Evolutionary conservation across 2,888 invertebrate species (phyloP), one percentile per base, ranked within the genome.

Genomic region (Cyclophora albipunctata): DNA sequence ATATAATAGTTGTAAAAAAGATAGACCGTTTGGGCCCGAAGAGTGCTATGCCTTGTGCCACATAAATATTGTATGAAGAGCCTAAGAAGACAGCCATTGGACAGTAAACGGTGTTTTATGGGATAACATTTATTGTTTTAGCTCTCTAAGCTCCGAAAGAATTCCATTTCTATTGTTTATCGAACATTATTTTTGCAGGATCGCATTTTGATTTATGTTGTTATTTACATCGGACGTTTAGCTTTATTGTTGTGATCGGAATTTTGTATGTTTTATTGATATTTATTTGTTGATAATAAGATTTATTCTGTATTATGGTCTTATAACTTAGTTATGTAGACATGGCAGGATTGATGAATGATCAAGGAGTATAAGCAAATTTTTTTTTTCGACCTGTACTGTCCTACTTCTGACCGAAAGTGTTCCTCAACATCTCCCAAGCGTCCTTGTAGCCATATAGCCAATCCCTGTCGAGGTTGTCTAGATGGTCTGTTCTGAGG

Each of bases 1-100:
- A 64, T 60, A 65, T 61, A 68, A 46, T 58, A 61, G 63, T 66
- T 69, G 52, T 64, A 66, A 66, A 71, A 70, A 67, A 66, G 63
- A 56, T 59, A 63, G 55, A 52, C 50, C 55, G 54, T 55, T 43
- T 47, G 51, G 55, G 50, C 52, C 43, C 45, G 53, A 55, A 59
- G 55, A 46, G 46, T 61, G 64, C 63, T 57, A 56, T 60, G 58
- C 54, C 52, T 51, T 53, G 53, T 52, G 51, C 62, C 69, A 67
- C 71, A 84, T 85, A 83, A 84, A 85, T 85, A 85, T 85, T 84
- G 76, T 74, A 84, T 84, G 83, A 84, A 81, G 73, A 73, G 77
- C 72, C 73, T 76, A 69, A 69, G 71, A 72, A 68, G 77, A 78
- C 79, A 75, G 69, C 73, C 79, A 79, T 79, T 75, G 80, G 81